A percentile compares a stretch with the other conserved stretches of the same genome.
These are phyloP conservation scores for Peucedramus taeniatus DNA, from an alignment of 2,113 vertebrate species.

Conservation along the genomic window DNA sequence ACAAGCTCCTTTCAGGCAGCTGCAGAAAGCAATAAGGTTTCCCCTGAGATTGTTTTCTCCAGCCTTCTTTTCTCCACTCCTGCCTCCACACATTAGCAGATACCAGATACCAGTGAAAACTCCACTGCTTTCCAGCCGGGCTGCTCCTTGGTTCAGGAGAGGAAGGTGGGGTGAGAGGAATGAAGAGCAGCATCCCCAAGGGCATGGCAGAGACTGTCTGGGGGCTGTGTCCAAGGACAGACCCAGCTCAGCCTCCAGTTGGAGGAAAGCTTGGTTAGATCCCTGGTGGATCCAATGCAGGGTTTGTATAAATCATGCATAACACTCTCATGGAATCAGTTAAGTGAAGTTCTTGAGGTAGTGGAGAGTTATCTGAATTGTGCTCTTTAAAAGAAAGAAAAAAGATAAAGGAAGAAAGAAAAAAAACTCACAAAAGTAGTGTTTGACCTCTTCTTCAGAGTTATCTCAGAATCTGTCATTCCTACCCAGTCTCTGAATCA, in stretches of 20 bases:
- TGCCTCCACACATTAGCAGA: background rate
- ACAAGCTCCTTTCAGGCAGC: background rate
- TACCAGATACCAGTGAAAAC: background rate
- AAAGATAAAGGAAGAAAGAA: background rate
- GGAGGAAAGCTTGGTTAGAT: background rate
- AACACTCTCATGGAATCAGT: background rate
- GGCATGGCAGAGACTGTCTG: background rate
- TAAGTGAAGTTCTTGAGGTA: background rate
- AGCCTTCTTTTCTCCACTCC: background rate
- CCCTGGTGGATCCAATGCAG: background rate
- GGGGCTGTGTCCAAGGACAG: background rate
- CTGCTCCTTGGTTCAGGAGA: background rate
- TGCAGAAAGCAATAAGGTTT: background rate
- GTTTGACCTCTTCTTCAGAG: background rate
- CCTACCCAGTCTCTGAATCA: background rate
- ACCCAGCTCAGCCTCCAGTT: background rate
- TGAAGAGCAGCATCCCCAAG: background rate
- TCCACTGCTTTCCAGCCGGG: background rate
- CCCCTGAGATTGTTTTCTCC: background rate
- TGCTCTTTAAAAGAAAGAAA: background rate
- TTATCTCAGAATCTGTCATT: background rate
- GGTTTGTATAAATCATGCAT: background rate
- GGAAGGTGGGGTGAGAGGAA: background rate
- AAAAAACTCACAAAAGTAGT: background rate
- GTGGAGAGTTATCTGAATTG: background rate